Conservation (phyloP, 2,113 vertebrate species). For the Ochotona curzoniae region DNA sequence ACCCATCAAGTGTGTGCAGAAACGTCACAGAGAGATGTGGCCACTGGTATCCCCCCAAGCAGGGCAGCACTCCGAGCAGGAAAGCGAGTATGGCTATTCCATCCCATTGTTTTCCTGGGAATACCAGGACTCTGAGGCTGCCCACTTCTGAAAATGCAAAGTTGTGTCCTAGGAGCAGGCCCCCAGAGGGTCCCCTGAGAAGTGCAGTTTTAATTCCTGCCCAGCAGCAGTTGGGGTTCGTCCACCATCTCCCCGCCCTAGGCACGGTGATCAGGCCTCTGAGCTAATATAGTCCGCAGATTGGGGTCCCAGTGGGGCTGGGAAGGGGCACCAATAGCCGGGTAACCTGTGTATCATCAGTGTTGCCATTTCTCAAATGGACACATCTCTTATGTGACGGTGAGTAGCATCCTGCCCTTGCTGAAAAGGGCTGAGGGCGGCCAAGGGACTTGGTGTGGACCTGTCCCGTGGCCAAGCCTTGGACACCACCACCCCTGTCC, state of each 20-base stretch:
- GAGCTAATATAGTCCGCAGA: background rate
- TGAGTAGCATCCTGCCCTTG: background rate
- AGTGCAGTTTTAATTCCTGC: rapidly evolving
- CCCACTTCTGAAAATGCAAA: background rate
- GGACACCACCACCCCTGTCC: too few species aligned
- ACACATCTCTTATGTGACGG: background rate
- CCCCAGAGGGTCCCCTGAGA: background rate
- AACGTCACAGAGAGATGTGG: background rate
- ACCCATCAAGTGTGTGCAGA: background rate
- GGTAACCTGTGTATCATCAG: background rate
- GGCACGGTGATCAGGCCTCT: background rate
- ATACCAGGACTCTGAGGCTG: background rate
- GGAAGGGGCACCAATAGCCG: background rate
- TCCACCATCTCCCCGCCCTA: background rate
- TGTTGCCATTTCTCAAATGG: background rate
- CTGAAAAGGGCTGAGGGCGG: background rate
- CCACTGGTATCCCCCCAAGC: background rate
- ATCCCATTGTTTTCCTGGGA: background rate
- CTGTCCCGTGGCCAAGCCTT: background rate
- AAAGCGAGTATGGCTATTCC: rapidly evolving
- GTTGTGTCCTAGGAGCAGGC: background rate
- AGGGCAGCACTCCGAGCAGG: background rate
- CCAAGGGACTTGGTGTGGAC: background rate
- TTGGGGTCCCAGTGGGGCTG: background rate
- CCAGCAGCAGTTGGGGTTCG: background rate